Base-by-base conservation (phyloP, 92 coral and sea anemone species). In the Zoanthus solanderi region DNA sequence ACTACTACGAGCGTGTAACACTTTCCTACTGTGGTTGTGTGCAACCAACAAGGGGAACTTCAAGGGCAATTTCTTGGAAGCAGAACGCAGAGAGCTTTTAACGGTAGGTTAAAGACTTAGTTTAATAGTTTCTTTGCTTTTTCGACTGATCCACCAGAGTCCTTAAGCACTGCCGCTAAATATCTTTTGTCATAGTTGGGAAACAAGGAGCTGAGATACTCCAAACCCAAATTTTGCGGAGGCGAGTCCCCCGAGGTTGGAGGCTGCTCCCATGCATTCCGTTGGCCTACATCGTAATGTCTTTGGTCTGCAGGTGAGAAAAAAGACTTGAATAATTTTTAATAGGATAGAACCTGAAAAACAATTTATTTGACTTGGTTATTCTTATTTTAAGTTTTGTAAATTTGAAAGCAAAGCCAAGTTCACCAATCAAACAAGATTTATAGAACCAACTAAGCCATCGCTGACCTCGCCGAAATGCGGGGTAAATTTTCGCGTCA, bases 101-200 rank as follows among this genome's bases (percentile, higher is more conserved):
- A 4, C 12, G 12, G 56, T 50, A 50, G 10, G 56, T 50, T 7
- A 50, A 37, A 14, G 29, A 2, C 34, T 37, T 29, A 44, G 60
- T 56, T 42, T 63, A 81, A 32, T 11, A 81, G 29, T 14, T 29
- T 30, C 68, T 53, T 54, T 28, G 82, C 82, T 54, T 5, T 18
- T 34, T 77, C 82, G 34, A 77, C 82, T 4, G 82, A 77, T 52
- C 82, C 82, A 77, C 82, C 82, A 4, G 48, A 46, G 32, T 50
- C 82, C 67, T 54, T 32, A 10, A 77, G 82, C 28, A 77, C 5
- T 30, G 82, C 45, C 46, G 82, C 82, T 47, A 77, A 31, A n/a
- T 4, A 17, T 30, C 17, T 15, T 47, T 32, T 11, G n/a, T 77
- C 67, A 77, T 77, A 77, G 1, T 54, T 12, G 31, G 82, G 82